phyloP scores from a whole-genome alignment of 92 coral and sea anemone genomes.

The Epizoanthus rinbou region DNA sequence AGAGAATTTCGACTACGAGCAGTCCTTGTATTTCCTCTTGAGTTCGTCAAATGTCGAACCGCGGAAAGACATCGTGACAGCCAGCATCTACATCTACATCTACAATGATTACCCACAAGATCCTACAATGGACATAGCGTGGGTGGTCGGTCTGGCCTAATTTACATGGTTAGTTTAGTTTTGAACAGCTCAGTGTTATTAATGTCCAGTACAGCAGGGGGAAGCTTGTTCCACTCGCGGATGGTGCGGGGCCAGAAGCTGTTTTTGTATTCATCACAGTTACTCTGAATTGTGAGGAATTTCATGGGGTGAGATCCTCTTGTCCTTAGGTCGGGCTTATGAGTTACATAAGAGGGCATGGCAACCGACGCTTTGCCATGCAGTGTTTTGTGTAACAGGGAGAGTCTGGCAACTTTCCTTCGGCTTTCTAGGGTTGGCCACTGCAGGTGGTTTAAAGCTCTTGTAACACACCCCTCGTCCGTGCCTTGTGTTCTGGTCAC shows the following conservation, averaged over 20 bases:
- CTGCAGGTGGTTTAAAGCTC: constrained; percentile 27
- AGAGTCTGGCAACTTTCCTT: constrained; percentile 44
- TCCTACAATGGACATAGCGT: constrained; percentile 13
- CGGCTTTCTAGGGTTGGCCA: constrained; percentile 35
- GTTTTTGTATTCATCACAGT: constrained; percentile 32
- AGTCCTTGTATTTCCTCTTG: too few species aligned
- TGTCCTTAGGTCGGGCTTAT: constrained; percentile 34
- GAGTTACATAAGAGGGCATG: not conserved
- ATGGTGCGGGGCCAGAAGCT: constrained; percentile 41
- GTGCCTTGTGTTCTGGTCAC: constrained; percentile 40
- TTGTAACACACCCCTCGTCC: constrained; percentile 40
- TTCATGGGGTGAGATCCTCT: constrained; percentile 34
- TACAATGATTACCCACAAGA: not conserved
- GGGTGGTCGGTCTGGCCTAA: constrained; percentile 15
- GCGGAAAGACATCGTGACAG: too few species aligned
- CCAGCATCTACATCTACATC: too few species aligned
- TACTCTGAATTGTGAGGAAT: not conserved
- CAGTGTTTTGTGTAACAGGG: constrained; percentile 31
- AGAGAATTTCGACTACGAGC: too few species aligned
- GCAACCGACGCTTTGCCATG: not conserved
- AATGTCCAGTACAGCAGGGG: not conserved
- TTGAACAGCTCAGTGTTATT: constrained; percentile 2
- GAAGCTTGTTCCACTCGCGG: constrained; percentile 26
- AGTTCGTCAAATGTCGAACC: too few species aligned
- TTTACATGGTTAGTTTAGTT: not conserved